Evolutionary conservation across 1,140 invertebrate species (phyloP).

Genomic region (Zaprionus gabonicus): DNA sequence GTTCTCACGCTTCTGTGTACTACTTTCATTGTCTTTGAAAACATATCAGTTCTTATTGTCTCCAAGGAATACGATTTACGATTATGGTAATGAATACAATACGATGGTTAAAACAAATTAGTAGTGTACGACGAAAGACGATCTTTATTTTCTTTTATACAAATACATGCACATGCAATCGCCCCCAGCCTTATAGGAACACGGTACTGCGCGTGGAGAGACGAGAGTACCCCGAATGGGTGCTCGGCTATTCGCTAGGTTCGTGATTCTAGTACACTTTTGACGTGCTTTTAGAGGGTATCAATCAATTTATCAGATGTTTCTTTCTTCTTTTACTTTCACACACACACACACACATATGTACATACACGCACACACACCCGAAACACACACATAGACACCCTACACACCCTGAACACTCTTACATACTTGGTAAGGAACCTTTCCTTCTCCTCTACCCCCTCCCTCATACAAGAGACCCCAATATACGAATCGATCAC

Average conservation of each 20-base stretch:
- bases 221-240: constrained; percentile 1
- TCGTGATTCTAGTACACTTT: constrained; percentile 65
- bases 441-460: background rate
- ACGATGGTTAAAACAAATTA: constrained; percentile 59
- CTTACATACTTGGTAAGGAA: constrained; percentile 28
- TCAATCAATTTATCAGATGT: constrained; percentile 58
- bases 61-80: constrained; percentile 9
- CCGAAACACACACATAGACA: constrained; percentile 19
- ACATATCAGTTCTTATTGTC: constrained; percentile 43
- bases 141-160: constrained; percentile 57
- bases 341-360: constrained; percentile 65
- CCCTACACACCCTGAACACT: constrained; percentile 22
- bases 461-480: constrained; percentile 55
- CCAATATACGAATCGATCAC: constrained; percentile 78
- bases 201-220: background rate
- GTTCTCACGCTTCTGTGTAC: constrained; percentile 27
- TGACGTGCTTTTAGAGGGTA: constrained; percentile 72
- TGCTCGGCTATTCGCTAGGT: constrained; percentile 4
- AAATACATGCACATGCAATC: constrained; percentile 36
- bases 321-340: constrained; percentile 59
- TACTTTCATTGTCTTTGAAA: constrained; percentile 34
- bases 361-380: constrained; percentile 63
- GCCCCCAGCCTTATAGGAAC: constrained; percentile 13
- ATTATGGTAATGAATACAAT: constrained; percentile 42
- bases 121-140: constrained; percentile 45